Percentiles rank a stretch among this genome's conserved stretches.
Conservation (phyloP, 2,113 vertebrate species). For the Ochotona curzoniae region DNA sequence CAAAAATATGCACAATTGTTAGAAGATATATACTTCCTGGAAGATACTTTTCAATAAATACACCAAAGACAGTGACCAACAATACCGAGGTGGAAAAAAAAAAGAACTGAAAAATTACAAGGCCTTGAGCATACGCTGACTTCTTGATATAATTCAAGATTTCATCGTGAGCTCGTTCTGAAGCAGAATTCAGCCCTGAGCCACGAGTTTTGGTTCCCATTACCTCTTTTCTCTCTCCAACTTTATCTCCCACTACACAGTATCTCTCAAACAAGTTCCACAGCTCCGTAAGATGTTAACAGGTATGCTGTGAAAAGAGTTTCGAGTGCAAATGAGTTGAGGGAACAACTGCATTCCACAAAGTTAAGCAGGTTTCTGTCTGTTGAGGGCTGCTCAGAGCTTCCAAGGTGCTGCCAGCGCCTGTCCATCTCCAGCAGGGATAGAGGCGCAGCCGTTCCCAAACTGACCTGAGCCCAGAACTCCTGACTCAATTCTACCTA, state of each 20-base stretch:
- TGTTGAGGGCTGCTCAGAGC: not conserved
- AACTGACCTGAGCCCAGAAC: not conserved
- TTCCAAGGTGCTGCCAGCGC: not conserved
- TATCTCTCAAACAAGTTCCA: not conserved
- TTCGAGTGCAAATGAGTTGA: not conserved
- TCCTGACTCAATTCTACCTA: not conserved
- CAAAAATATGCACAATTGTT: conserved; percentile 42
- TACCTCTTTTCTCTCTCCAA: conserved; percentile 1
- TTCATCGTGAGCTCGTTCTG: not conserved
- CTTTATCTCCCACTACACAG: conserved; percentile 3
- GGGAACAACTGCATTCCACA: not conserved
- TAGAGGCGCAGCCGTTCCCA: not conserved
- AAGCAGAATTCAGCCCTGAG: not conserved
- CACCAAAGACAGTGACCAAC: not conserved
- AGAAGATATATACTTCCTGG: not conserved
- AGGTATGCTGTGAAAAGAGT: not conserved
- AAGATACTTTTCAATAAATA: not conserved
- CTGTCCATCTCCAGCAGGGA: not conserved
- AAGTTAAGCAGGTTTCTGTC: not conserved
- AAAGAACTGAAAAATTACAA: not conserved
- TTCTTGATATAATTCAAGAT: not conserved
- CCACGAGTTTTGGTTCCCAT: not conserved
- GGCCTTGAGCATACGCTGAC: not conserved
- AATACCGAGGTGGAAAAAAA: not conserved
- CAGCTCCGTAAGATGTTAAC: not conserved